phyloP scores from a whole-genome alignment of 2,888 invertebrate genomes.

The Caenorhabditis becei region DNA sequence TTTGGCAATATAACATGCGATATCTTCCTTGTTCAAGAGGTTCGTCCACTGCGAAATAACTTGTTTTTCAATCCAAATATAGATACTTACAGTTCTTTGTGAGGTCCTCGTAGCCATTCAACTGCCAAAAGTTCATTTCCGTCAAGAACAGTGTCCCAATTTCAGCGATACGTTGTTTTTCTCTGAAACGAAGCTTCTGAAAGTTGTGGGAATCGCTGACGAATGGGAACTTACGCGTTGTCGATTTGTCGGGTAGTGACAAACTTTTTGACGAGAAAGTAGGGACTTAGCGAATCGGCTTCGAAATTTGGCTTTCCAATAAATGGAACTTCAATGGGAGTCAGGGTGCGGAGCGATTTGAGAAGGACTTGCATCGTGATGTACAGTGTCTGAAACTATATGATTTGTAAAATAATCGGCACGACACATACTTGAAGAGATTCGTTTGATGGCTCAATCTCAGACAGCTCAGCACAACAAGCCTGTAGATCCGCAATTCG shows the following conservation, averaged over 20 bases:
- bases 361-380: constrained; percentile 55
- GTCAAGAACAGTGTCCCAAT: constrained; percentile 44
- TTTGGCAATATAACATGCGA: constrained; percentile 22
- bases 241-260: constrained; percentile 34
- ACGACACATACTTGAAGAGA: constrained; percentile 47
- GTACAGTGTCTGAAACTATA: constrained; percentile 45
- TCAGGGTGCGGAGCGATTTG: constrained; percentile 47
- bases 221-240: constrained; percentile 26
- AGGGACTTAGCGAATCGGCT: constrained; percentile 32
- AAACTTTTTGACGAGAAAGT: constrained; percentile 28
- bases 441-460: constrained; percentile 37
- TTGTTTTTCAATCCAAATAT: no score
- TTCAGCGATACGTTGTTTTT: constrained; percentile 46
- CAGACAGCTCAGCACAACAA: constrained; percentile 27
- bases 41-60: constrained; percentile 32
- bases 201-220: not conserved
- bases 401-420: not conserved
- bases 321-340: constrained; percentile 34
- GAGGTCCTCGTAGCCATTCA: constrained; percentile 30
- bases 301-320: constrained; percentile 60
- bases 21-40: constrained; percentile 38
- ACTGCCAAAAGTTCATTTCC: constrained; percentile 56
- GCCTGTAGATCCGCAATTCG: constrained; percentile 38
- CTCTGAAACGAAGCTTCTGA: constrained; percentile 2
- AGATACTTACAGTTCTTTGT: constrained; percentile 15